Evolutionary conservation across 2,888 invertebrate genomes (phyloP), one percentile per base, ranked within the genome.

Genomic region (Caenorhabditis drosophilae): DNA sequence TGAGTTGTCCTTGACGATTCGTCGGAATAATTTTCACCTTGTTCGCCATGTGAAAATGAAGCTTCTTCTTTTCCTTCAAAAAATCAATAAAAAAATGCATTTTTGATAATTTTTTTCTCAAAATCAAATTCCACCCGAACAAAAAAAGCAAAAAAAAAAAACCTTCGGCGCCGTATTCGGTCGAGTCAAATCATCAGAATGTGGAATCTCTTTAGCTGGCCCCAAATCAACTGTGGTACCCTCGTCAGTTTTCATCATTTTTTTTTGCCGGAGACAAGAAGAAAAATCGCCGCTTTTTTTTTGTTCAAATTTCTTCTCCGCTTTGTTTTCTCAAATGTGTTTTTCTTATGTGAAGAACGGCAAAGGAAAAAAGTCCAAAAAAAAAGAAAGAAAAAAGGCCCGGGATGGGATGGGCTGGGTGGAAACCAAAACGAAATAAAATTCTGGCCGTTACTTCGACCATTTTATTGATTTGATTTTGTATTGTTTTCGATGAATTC

Each of bases 1-100:
- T 82, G 23, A 82, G 70, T 50, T 83, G 77, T 25, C 78, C 81
- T 46, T 80, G 78, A 40, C 79, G 73, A 51, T 75, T 78, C 51
- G 72, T 76, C 26, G 81, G 81, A 48, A 81, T 81, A 38, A 77
- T 76, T 45, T 76, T 73, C 60, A 78, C 76, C 59, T 77, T 77
- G 51, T 60, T 72, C 25, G 71, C 63, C 75, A 77, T 75, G 60
- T 77, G 74, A 73, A 77, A 77, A 44, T 77, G 71, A 46, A 77
- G 62, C 70, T 75, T 75, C 70, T 75, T 73, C 67, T 73, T 70
- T 34, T 67, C 68, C 60, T 68, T n/a, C n/a, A n/a, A 53, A 56
- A 60, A 60, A 23, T 15, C 9, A 42, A 9, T 42, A 23, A 42
- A 22, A 15, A 20, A 46, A 15, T 2, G n/a, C 11, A 42, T 34